Evolutionary conservation across 2,888 invertebrate genomes (phyloP), one percentile per base, ranked within the genome.

Genomic region (Eupeodes latifasciatus): DNA sequence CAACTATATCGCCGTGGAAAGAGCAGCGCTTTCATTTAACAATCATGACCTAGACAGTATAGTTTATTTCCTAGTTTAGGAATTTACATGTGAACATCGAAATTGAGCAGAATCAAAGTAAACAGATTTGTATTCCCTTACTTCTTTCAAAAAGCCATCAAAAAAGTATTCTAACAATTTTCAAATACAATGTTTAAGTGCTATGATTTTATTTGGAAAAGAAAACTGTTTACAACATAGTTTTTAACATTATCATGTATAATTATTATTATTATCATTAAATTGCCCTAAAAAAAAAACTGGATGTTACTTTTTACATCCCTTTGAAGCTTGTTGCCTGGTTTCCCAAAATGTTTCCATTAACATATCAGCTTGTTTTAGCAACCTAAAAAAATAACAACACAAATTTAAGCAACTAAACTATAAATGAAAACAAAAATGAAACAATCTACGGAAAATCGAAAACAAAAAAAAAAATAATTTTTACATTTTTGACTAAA

Each of bases 341-440:
- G 40, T 78, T 55, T 82, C 77, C 79, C 78, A 69, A 72, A 66
- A 66, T 12, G 79, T 61, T 53, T 72, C 79, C 72, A 36, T 64
- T 62, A 69, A 78, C 78, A 71, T 66, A 53, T 82, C 76, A 53
- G 71, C 81, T 66, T 59, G 64, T 59, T 77, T 78, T 71, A 85
- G 85, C 72, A 69, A 78, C 85, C 85, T 85, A 85, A 74, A 81
- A 85, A 51, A 61, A 66, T 79, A 75, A 82, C 40, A 85, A 81
- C 66, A 67, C 61, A 62, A 78, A 64, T 64, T 1, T 62, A 53
- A 72, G 78, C 49, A 69, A 69, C 27, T 51, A 51, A 36, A 62
- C 69, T 69, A 51, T n/a, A 75, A 76, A 72, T 77, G 66, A 71
- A 64, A 12, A 79, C 61, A 69, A 75, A 19, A 77, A 69, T 27